Evolutionary conservation across 2,113 vertebrate species (phyloP), one percentile per base, ranked within the genome.

Genomic region (Ia io): DNA sequence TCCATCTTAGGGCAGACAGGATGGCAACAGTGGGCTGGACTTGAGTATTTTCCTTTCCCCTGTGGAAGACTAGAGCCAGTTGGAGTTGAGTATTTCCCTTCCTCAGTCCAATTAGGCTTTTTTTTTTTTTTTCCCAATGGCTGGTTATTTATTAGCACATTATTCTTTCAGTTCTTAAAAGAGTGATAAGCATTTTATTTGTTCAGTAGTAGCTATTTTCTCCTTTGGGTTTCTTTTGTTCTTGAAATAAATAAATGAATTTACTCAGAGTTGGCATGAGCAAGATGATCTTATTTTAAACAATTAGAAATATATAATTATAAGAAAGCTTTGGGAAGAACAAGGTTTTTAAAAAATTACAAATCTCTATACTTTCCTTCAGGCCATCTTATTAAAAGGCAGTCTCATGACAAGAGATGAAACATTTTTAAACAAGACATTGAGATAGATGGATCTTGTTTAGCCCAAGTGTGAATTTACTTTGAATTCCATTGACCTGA

Each of bases 401-500:
- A 84, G 10, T 61, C 88, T 96, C 42, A 82, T 53, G 51, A 79
- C 0, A 1, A 42, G 83, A 84, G 40, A 70, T n/a, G 51, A 92
- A 96, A 95, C n/a, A 76, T 28, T 76, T 90, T 35, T 88, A 94
- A 95, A 88, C 35, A 96, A 28, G 67, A 5, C 47, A 63, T 85
- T 16, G 84, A 96, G 79, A 97, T n/a, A 91, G 82, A 67, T 74
- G 91, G 94, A 18, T 51, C 13, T 49, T 47, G 32, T 56, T 40
- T 23, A 63, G 23, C 79, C 73, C 20, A 20, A 40, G 25, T 73
- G 90, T 78, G 77, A 93, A 85, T 96, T 97, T 95, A 37, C 61
- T 88, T 96, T 95, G 93, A 69, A 67, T 95, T 96, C 74, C 74
- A 16, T 73, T 94, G 88, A 97, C 86, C 95, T 80, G 47, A 88